phyloP scores from a whole-genome alignment of 2,888 invertebrate species.

The Hypolimnas misippus region DNA sequence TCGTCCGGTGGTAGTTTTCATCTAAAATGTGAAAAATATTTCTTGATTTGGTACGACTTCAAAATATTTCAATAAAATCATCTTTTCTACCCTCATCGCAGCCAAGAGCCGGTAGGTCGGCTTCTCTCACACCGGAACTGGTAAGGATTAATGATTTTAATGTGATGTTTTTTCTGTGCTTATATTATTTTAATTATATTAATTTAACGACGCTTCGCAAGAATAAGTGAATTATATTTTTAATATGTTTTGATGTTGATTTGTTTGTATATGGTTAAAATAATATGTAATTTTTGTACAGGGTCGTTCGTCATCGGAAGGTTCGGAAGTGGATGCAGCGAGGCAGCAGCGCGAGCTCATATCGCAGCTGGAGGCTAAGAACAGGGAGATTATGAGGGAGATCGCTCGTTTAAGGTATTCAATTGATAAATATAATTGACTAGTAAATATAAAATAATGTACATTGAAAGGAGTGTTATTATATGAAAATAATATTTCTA shows the following conservation, averaged over 20 bases:
- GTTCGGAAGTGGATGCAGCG: constrained; percentile 92
- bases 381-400: constrained; percentile 97
- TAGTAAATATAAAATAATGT: too few species aligned
- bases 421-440: too few species aligned
- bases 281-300: constrained; percentile 47
- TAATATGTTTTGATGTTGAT: too few species aligned
- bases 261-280: too few species aligned
- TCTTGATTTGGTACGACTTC: too few species aligned
- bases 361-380: constrained; percentile 96
- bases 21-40: neutral
- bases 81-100: constrained; percentile 54
- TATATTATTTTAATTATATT: too few species aligned
- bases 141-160: constrained; percentile 64
- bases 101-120: constrained; percentile 85
- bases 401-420: constrained; percentile 94
- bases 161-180: neutral
- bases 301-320: constrained; percentile 87
- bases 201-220: too few species aligned
- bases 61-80: too few species aligned
- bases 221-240: too few species aligned
- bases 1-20: too few species aligned
- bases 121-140: constrained; percentile 85
- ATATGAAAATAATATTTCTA: too few species aligned
- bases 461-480: too few species aligned
- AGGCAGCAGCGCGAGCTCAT: constrained; percentile 96